A percentile compares a stretch with the other conserved stretches of the same genome.
phyloP scores from a whole-genome alignment of 2,797 vertebrate genomes.

The Phyllotis vaccarum region DNA sequence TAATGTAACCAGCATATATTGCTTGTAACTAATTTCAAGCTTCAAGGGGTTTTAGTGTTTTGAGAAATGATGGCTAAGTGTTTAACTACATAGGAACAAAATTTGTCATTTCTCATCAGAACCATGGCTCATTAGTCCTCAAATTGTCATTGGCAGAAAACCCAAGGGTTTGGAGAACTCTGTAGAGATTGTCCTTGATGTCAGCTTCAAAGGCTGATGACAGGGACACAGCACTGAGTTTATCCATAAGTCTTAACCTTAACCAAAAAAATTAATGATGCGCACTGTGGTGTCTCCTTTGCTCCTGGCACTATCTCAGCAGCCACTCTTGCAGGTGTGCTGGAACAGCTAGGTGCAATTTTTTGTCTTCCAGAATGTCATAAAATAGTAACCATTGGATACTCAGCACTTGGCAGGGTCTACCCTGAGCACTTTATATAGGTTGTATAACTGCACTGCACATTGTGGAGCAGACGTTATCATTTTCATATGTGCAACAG shows the following conservation, averaged over 20 bases:
- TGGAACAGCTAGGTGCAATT: neutral
- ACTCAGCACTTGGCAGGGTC: neutral
- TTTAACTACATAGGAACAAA: constrained; percentile 44
- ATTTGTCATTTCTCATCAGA: constrained; percentile 57
- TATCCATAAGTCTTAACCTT: constrained; percentile 38
- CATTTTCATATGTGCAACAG: neutral
- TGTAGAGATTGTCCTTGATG: constrained; percentile 23
- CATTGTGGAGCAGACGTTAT: neutral
- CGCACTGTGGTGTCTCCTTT: constrained; percentile 6
- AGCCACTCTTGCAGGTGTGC: neutral
- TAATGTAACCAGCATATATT: neutral
- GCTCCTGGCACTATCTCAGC: neutral
- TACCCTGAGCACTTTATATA: neutral
- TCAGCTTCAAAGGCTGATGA: constrained; percentile 44
- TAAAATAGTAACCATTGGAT: neutral
- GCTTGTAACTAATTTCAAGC: constrained; percentile 64
- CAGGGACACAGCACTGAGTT: constrained; percentile 32
- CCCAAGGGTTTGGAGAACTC: constrained; percentile 41
- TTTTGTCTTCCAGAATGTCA: neutral
- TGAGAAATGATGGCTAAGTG: constrained; percentile 59
- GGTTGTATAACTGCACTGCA: neutral
- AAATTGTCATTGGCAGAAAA: constrained; percentile 65
- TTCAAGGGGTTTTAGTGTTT: constrained; percentile 66
- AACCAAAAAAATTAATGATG: neutral
- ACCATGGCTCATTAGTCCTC: constrained; percentile 62